Base-by-base conservation (phyloP, 2,888 invertebrate species). In the Dryobotodes eremita region DNA sequence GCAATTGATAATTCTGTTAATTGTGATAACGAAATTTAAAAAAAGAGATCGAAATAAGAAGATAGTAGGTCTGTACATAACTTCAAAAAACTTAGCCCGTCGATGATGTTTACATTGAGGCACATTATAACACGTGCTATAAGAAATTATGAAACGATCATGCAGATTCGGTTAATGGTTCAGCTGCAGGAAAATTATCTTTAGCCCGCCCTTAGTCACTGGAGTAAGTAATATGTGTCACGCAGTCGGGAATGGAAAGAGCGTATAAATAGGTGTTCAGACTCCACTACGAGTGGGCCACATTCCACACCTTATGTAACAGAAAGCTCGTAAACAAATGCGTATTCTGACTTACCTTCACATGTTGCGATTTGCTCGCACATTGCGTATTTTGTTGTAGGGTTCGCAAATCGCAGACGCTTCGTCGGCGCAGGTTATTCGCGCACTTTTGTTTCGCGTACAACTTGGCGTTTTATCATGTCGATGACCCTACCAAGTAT, bases 271-370 rank as follows among this genome's bases (percentile, higher is more conserved):
- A 95, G 89, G 94, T 93, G 90, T 88, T 90, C 90, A 91, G 92
- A 92, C 92, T 89, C 87, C 86, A 90, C 90, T 87, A 88, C 89
- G 91, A 93, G 92, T 93, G 92, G 93, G 92, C 92, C 93, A 92
- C 89, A 93, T 96, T 95, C 91, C 89, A 85, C 88, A 89, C 89
- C 91, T 92, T 92, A 95, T 95, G 94, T 94, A 95, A 95, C 92
- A 79, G 91, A 88, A 89, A 92, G 90, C 92, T 94, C 94, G 94
- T 96, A 96, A 96, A 95, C 95, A 96, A 93, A 91, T 91, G 91
- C 90, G 89, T 88, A 90, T 89, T 89, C 91, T 89, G 88, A 87
- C 86, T 86, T 90, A 85, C 88, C 87, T 84, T 84, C 87, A 84
- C 81, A 83, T 82, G 87, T 83, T 85, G 80, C 82, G 82, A 86